Percentiles rank a stretch among this genome's conserved stretches.
Evolutionary conservation across 2,888 invertebrate genomes (phyloP).

Genomic region (Drosophila affinis): DNA sequence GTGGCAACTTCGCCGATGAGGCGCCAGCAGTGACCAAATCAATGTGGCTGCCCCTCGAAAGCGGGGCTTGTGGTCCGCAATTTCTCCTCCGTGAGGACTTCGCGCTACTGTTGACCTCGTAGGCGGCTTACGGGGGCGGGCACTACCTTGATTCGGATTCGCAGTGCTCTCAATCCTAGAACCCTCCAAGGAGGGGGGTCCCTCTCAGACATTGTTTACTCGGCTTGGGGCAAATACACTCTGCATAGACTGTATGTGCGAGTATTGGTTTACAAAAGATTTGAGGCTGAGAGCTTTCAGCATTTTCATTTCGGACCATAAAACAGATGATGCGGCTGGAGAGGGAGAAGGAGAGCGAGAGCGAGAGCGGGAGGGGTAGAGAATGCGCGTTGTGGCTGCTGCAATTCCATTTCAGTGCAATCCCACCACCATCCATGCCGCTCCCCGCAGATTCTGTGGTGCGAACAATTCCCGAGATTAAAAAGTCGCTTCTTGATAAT

Average conservation of each 20-base stretch:
- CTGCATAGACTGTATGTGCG: conserved; percentile 29
- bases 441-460: not conserved
- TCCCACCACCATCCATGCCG: not conserved
- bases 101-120: conserved; percentile 33
- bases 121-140: not conserved
- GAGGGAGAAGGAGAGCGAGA: not conserved
- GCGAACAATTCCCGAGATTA: conserved; percentile 64
- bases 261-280: conserved; percentile 44
- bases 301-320: conserved; percentile 23
- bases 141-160: conserved; percentile 44
- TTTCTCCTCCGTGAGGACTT: not conserved
- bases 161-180: conserved; percentile 56
- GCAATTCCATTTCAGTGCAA: conserved; percentile 49
- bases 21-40: too few species aligned
- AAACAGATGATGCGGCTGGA: not conserved
- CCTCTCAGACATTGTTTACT: conserved; percentile 57
- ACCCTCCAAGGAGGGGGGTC: conserved; percentile 27
- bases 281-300: conserved; percentile 53
- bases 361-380: not conserved
- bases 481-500: conserved; percentile 56
- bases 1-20: too few species aligned
- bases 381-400: conserved; percentile 8
- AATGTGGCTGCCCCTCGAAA: not conserved
- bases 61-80: not conserved
- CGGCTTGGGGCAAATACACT: conserved; percentile 52